Evolutionary conservation across 2,113 vertebrate genomes (phyloP).

Genomic region (Poeciliopsis retropinna): DNA sequence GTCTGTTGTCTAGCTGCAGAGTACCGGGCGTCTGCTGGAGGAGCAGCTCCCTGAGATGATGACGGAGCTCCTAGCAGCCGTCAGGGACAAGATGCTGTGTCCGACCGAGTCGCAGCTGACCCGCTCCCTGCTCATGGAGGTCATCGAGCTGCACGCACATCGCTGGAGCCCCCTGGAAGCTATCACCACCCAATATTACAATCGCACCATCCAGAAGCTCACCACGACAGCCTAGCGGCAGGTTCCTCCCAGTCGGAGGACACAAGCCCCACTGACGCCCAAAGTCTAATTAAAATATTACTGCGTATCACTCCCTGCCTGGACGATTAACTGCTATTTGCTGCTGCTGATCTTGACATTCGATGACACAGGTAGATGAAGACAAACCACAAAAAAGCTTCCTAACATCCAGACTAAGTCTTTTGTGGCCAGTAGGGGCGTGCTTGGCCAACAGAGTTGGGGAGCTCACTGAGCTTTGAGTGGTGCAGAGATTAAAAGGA

Average conservation of each 20-base stretch:
- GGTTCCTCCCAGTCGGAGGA: constrained; percentile 17
- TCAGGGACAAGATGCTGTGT: constrained; percentile 97
- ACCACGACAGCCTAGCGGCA: constrained; percentile 79
- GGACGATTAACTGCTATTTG: constrained; percentile 12
- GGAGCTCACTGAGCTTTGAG: constrained; percentile 23
- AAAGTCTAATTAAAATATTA: not conserved
- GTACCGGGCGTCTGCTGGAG: constrained; percentile 92
- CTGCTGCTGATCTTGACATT: constrained; percentile 19
- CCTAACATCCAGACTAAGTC: not conserved
- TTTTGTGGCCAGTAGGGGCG: constrained; percentile 50
- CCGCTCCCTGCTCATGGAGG: constrained; percentile 95
- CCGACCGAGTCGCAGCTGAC: constrained; percentile 94
- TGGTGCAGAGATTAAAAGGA: constrained; percentile 39
- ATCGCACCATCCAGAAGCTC: constrained; percentile 98
- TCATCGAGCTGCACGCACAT: constrained; percentile 97
- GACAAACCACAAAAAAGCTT: not conserved
- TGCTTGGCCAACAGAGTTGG: constrained; percentile 25
- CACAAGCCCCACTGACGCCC: not conserved
- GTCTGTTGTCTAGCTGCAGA: constrained; percentile 86
- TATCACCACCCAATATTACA: constrained; percentile 97
- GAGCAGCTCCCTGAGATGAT: constrained; percentile 99
- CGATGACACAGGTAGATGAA: not conserved
- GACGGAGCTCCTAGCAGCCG: constrained; percentile 90
- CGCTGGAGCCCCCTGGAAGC: constrained; percentile 95
- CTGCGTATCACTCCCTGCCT: not conserved